phyloP scores from a whole-genome alignment of 2,888 invertebrate genomes.

The Chorisops tibialis region DNA sequence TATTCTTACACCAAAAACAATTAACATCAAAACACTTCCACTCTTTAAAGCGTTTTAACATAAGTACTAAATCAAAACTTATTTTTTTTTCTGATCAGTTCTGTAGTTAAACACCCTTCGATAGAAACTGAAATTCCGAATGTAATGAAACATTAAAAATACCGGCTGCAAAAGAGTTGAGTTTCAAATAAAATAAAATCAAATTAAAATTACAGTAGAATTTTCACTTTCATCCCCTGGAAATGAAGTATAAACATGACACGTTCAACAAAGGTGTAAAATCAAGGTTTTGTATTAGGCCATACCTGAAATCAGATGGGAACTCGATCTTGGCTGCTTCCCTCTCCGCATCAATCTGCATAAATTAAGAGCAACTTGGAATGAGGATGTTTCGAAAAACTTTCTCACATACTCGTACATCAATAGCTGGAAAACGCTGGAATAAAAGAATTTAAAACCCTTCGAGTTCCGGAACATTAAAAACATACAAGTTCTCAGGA shows the following conservation, averaged over 20 bases:
- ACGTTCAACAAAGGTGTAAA: slow-evolving; percentile 26
- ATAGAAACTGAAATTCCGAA: not conserved
- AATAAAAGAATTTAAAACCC: slow-evolving; percentile 12
- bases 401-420: slow-evolving; percentile 5
- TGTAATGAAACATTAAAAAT: slow-evolving; percentile 22
- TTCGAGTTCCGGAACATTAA: slow-evolving; percentile 5
- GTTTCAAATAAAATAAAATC: slow-evolving; percentile 27
- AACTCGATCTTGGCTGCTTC: slow-evolving; percentile 1
- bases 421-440: not conserved
- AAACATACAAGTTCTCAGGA: not conserved
- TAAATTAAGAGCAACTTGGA: slow-evolving; percentile 4
- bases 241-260: slow-evolving; percentile 33
- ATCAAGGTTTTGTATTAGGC: slow-evolving; percentile 15
- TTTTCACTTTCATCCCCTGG: slow-evolving; percentile 29
- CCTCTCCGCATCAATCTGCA: slow-evolving; percentile 13
- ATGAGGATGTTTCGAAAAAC: not conserved
- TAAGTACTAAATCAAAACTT: too few relatives aligned
- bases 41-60: too few relatives aligned
- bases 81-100: too few relatives aligned
- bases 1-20: too few relatives aligned
- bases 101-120: not conserved
- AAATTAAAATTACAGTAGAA: slow-evolving; percentile 32
- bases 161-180: slow-evolving; percentile 9
- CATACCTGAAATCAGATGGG: not conserved
- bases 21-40: not conserved